A percentile compares a stretch with the other conserved stretches of the same genome.
Conservation (phyloP, 2,888 invertebrate species). For the Ochropleura plecta region DNA sequence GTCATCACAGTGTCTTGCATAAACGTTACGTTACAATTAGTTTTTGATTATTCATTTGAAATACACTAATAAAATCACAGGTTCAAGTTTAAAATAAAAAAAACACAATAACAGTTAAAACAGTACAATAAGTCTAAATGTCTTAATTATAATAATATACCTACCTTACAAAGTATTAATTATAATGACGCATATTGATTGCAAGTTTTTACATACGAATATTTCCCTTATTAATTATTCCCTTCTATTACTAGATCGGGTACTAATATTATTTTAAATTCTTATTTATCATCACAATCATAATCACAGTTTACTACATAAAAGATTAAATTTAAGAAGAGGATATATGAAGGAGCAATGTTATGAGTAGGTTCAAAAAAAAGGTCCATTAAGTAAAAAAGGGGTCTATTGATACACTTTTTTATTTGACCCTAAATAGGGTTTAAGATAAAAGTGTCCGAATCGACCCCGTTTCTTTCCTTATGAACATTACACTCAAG, state of each 20-base stretch:
- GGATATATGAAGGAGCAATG: conserved; percentile 61
- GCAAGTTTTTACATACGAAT: conserved; percentile 60
- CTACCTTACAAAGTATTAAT: conserved; percentile 62
- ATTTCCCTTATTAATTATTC: conserved; percentile 61
- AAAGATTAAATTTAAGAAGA: conserved; percentile 58
- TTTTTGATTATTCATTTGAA: conserved; percentile 59
- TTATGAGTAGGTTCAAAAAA: conserved; percentile 62
- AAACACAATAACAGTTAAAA: conserved; percentile 64
- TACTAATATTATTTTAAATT: conserved; percentile 60
- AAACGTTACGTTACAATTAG: conserved; percentile 52
- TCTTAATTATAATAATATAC: conserved; percentile 61
- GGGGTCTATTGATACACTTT: conserved; percentile 57
- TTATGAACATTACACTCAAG: conserved; percentile 61
- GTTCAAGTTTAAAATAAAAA: conserved; percentile 64
- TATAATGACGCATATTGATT: conserved; percentile 60
- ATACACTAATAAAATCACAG: conserved; percentile 64
- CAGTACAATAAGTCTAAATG: conserved; percentile 62
- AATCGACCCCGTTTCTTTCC: conserved; percentile 62
- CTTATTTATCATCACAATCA: conserved; percentile 59
- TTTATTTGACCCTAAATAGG: conserved; percentile 61
- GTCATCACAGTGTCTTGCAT: conserved; percentile 53
- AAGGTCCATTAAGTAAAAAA: conserved; percentile 58
- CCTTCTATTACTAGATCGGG: conserved; percentile 61
- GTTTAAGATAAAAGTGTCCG: conserved; percentile 61
- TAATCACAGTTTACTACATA: conserved; percentile 50